phyloP scores from a whole-genome alignment of 2,888 invertebrate species.

The Parascotia fuliginaria region DNA sequence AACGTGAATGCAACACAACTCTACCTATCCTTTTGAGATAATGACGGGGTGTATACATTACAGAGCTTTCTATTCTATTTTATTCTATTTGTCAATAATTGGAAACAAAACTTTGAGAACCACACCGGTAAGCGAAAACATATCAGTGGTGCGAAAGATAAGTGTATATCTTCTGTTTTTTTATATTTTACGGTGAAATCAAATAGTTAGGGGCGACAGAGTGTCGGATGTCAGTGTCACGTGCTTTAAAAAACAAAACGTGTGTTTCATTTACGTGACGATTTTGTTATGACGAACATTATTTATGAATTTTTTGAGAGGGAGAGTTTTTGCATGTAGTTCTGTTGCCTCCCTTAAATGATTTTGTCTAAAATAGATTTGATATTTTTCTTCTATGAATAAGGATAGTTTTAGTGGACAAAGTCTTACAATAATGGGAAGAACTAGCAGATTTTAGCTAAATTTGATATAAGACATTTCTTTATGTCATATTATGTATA shows the following conservation, averaged over 20 bases:
- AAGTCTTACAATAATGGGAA: not conserved
- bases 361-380: too few relatives aligned
- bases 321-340: constrained; percentile 28
- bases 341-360: too few relatives aligned
- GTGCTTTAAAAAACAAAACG: constrained; percentile 70
- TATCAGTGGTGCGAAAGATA: constrained; percentile 80
- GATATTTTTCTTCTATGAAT: too few relatives aligned
- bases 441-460: not conserved
- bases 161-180: constrained; percentile 71
- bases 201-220: constrained; percentile 64
- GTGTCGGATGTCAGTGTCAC: constrained; percentile 50
- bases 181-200: constrained; percentile 54
- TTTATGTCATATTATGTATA: too few relatives aligned
- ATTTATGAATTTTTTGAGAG: constrained; percentile 59
- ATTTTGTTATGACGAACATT: constrained; percentile 82
- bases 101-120: constrained; percentile 58
- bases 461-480: too few relatives aligned
- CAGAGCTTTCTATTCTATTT: too few relatives aligned
- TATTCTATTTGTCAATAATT: too few relatives aligned
- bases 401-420: not conserved
- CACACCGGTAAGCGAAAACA: constrained; percentile 64
- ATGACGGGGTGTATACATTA: too few relatives aligned
- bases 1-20: too few relatives aligned
- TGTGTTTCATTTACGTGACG: constrained; percentile 82
- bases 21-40: too few relatives aligned